Conservation (phyloP, 2,113 vertebrate genomes). For the Neotragus moschatus region DNA sequence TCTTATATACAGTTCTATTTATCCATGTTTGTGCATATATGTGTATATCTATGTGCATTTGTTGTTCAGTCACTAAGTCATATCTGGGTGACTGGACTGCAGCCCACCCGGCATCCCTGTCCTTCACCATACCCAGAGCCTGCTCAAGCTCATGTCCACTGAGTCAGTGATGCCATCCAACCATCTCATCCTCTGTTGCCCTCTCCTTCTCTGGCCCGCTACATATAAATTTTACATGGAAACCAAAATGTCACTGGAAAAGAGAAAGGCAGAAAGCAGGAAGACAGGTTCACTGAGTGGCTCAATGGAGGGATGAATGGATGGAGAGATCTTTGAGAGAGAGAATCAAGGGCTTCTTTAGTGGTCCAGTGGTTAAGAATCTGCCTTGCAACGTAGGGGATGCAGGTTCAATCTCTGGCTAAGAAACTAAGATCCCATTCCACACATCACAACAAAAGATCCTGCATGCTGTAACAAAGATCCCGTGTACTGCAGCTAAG, state of each 20-base stretch:
- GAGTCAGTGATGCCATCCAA: not conserved
- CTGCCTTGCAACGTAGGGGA: not conserved
- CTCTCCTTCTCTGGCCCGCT: not conserved
- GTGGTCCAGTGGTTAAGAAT: not conserved
- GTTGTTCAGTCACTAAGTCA: not conserved
- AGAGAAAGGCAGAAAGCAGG: not conserved
- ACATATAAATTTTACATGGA: not conserved
- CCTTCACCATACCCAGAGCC: not conserved
- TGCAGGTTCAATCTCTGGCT: not conserved
- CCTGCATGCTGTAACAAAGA: not conserved
- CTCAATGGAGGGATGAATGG: not conserved
- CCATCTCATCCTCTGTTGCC: not conserved
- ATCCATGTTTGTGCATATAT: not conserved
- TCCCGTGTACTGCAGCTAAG: not conserved
- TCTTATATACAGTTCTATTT: not conserved
- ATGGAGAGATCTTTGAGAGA: not conserved
- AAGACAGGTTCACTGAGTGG: not conserved
- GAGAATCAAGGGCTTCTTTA: not conserved
- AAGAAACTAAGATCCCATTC: not conserved
- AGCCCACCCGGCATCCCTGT: not conserved
- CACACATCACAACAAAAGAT: not conserved
- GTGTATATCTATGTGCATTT: not conserved
- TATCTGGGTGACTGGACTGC: not conserved
- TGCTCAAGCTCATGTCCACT: not conserved
- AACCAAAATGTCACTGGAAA: conserved; percentile 21